A percentile compares a stretch with the other conserved stretches of the same genome.
phyloP scores from a whole-genome alignment of 2,797 vertebrate genomes.

The Macroramphosus scolopax region DNA sequence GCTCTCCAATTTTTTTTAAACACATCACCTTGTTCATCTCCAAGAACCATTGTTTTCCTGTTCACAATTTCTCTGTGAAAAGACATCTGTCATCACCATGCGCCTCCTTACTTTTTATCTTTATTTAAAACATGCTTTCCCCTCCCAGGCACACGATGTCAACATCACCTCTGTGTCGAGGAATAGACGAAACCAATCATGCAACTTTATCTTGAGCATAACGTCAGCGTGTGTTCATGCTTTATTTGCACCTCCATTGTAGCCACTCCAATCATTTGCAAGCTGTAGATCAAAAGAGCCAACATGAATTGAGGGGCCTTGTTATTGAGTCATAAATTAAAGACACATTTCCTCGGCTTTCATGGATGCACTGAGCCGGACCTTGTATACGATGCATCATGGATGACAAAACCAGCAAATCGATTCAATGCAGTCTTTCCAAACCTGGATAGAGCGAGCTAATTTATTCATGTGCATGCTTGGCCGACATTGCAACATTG shows the following conservation, averaged over 20 bases:
- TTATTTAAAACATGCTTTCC: background rate
- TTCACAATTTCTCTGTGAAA: background rate
- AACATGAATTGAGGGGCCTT: slow-evolving; percentile 51
- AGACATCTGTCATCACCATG: background rate
- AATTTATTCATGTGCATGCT: slow-evolving; percentile 42
- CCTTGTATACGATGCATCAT: slow-evolving; percentile 46
- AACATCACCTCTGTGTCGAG: no score
- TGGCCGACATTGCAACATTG: slow-evolving; percentile 3
- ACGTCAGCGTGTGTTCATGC: slow-evolving; percentile 11
- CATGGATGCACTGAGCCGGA: slow-evolving; percentile 34
- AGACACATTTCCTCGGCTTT: slow-evolving; percentile 52
- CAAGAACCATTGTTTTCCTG: background rate
- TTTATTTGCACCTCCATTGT: slow-evolving; percentile 45
- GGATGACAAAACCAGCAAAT: slow-evolving; percentile 54
- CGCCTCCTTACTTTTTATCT: background rate
- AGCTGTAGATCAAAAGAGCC: slow-evolving; percentile 59
- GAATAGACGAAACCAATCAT: no score
- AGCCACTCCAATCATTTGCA: slow-evolving; percentile 47
- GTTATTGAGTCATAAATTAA: slow-evolving; percentile 67
- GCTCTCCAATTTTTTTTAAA: slow-evolving; percentile 22
- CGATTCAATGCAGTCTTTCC: slow-evolving; percentile 38
- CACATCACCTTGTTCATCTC: slow-evolving; percentile 12
- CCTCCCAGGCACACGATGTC: no score
- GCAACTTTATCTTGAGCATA: no score
- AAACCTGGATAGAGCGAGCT: slow-evolving; percentile 14